phyloP scores from a whole-genome alignment of 2,113 vertebrate genomes.

The Numida meleagris region DNA sequence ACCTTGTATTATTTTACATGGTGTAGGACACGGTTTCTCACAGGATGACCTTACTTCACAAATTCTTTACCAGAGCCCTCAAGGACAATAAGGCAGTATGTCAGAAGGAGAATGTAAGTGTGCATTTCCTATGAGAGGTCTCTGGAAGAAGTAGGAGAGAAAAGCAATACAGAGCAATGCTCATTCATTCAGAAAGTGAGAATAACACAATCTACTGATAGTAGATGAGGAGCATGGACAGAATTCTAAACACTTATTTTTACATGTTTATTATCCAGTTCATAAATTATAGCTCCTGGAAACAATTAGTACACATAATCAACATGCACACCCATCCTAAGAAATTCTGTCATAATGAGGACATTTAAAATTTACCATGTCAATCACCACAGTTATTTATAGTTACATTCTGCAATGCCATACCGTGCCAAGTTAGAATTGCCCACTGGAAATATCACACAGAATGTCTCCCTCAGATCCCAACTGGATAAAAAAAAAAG shows the following conservation, averaged over 20 bases:
- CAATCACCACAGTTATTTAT: not conserved
- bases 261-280: not conserved
- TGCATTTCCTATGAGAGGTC: not conserved
- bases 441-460: not conserved
- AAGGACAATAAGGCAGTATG: not conserved
- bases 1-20: not conserved
- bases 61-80: not conserved
- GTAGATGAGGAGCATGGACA: not conserved
- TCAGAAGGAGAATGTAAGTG: not conserved
- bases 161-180: not conserved
- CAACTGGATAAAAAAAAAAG: not conserved
- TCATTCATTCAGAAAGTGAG: not conserved
- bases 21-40: not conserved
- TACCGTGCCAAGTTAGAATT: not conserved
- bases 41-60: not conserved
- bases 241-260: not conserved
- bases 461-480: not conserved
- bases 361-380: not conserved
- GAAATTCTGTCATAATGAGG: not conserved
- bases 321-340: not conserved
- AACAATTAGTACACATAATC: not conserved
- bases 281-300: not conserved
- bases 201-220: not conserved
- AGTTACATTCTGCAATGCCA: not conserved
- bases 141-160: not conserved